These are phyloP conservation scores for Nothocercus julius DNA, from an alignment of 2,113 vertebrate genomes.

Conservation along the genomic window DNA sequence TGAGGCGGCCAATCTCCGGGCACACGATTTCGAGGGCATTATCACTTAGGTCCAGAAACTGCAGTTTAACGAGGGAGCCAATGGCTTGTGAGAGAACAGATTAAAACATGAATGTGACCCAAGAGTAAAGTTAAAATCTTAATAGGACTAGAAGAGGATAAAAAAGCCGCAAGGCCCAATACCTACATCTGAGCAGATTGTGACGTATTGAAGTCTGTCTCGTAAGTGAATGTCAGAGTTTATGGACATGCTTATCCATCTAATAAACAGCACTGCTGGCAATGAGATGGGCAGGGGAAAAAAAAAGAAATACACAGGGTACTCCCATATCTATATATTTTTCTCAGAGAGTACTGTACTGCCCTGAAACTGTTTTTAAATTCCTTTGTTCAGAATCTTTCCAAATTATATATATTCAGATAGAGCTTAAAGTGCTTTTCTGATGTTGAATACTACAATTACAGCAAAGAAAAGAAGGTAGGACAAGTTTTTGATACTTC, in stretches of 20 bases:
- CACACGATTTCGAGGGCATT: constrained; percentile 93
- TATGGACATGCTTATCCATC: background rate
- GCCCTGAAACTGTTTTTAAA: background rate
- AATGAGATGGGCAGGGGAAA: background rate
- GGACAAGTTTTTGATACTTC: background rate
- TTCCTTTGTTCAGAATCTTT: background rate
- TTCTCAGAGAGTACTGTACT: background rate
- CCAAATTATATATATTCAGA: background rate
- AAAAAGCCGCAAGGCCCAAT: background rate
- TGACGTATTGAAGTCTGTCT: background rate
- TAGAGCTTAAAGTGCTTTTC: background rate
- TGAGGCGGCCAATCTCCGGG: constrained; percentile 92
- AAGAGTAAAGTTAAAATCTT: background rate
- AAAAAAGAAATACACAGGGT: background rate
- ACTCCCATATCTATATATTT: background rate
- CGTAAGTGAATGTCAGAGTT: background rate
- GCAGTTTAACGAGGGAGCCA: constrained; percentile 89
- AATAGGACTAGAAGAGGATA: background rate
- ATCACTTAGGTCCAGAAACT: constrained; percentile 93
- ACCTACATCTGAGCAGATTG: background rate
- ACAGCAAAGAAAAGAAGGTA: background rate
- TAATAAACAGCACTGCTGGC: background rate
- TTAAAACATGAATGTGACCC: constrained; percentile 31
- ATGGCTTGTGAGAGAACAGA: constrained; percentile 84
- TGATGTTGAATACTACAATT: background rate